Evolutionary conservation across 2,797 vertebrate genomes (phyloP).

Genomic region (Threskiornis aethiopicus): DNA sequence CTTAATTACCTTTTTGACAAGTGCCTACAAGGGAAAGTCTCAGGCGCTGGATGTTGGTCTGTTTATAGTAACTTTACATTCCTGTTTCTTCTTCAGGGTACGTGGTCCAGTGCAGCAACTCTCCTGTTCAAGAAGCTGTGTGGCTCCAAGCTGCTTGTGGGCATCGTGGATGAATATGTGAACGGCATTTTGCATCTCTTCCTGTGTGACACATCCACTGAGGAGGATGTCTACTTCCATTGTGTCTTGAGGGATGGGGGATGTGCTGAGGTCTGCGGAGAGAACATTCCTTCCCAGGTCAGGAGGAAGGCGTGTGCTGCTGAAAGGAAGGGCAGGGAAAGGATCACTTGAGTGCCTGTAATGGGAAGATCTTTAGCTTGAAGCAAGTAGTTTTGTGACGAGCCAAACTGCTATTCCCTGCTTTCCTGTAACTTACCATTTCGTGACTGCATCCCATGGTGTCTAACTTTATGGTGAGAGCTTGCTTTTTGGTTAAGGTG

Average conservation of each 20-base stretch:
- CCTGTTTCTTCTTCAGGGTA: conserved; percentile 69
- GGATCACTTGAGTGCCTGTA: not conserved
- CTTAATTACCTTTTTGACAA: not conserved
- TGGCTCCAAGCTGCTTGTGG: conserved; percentile 83
- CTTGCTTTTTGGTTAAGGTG: not conserved
- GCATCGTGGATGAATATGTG: conserved; percentile 82
- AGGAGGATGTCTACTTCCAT: conserved; percentile 88
- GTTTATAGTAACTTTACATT: not conserved
- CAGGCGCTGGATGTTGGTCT: not conserved
- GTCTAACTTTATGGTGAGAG: not conserved
- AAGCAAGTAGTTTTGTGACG: not conserved
- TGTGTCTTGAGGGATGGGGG: conserved; percentile 77
- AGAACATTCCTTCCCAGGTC: conserved; percentile 76
- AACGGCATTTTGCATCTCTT: conserved; percentile 86
- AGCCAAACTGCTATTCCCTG: not conserved
- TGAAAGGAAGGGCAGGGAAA: not conserved
- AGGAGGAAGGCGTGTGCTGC: not conserved
- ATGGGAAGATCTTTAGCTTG: not conserved
- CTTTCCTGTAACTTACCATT: not conserved
- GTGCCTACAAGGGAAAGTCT: not conserved
- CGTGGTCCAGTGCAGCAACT: conserved; percentile 81
- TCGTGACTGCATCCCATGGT: not conserved
- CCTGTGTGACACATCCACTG: conserved; percentile 88
- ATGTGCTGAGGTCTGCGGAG: conserved; percentile 72
- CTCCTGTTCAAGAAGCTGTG: conserved; percentile 83